Conservation (phyloP, 2,797 vertebrate genomes). For the Ctenopoma multispine region DNA sequence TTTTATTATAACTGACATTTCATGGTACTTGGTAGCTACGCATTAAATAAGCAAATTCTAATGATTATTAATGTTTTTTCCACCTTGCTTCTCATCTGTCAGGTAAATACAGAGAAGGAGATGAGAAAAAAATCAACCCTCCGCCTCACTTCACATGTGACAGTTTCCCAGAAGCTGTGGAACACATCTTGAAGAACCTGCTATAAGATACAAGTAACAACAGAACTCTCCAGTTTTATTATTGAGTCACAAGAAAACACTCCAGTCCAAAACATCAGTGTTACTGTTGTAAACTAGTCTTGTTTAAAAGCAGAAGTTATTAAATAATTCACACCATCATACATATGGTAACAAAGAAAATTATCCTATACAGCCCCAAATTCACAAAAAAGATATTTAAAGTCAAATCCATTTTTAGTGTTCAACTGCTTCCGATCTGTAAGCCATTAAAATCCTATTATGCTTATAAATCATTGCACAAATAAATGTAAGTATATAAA, state of each 20-base stretch:
- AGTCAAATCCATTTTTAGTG: no score
- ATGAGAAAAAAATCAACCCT: slow-evolving; percentile 90
- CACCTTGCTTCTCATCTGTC: slow-evolving; percentile 31
- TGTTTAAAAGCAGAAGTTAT: not conserved
- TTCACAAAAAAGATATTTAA: no score
- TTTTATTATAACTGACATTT: not conserved
- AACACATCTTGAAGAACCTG: slow-evolving; percentile 89
- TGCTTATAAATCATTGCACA: not conserved
- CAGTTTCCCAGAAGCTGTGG: slow-evolving; percentile 91
- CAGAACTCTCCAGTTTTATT: accelerated
- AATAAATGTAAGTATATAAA: not conserved
- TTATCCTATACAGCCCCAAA: no score
- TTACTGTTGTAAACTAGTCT: not conserved
- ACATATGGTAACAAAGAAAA: no score
- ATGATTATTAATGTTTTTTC: not conserved
- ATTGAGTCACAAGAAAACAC: not conserved
- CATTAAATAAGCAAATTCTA: not conserved
- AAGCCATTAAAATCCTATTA: no score
- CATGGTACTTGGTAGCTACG: not conserved
- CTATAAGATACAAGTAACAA: slow-evolving; percentile 67
- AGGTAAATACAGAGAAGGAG: slow-evolving; percentile 95
- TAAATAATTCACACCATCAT: not conserved
- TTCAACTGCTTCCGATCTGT: no score
- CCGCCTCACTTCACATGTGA: slow-evolving; percentile 90
- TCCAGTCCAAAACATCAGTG: not conserved